phyloP scores from a whole-genome alignment of 2,888 invertebrate genomes.

The Leptinotarsa rubiginosa region DNA sequence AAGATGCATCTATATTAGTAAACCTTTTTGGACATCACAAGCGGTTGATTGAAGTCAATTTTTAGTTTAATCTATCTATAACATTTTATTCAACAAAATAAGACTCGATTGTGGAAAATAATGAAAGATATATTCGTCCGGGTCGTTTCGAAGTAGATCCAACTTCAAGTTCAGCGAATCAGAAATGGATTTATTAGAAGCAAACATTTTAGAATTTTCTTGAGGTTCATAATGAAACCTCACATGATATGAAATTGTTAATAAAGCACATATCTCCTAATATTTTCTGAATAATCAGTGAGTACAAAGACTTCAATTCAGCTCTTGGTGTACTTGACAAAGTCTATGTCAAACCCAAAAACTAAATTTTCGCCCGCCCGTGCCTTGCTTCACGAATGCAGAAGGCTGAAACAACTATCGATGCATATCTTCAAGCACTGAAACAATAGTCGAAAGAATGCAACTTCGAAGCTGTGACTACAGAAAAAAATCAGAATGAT shows the following conservation, averaged over 20 bases:
- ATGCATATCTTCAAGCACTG: background rate
- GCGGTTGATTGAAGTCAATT: background rate
- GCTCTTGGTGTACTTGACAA: background rate
- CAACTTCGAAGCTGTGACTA: conserved; percentile 75
- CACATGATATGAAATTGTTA: too few relatives aligned
- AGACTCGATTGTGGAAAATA: too few relatives aligned
- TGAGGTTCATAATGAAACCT: too few relatives aligned
- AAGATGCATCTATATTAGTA: conserved; percentile 40
- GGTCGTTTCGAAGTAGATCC: too few relatives aligned
- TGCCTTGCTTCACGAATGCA: background rate
- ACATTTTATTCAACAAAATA: too few relatives aligned
- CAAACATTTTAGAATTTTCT: too few relatives aligned
- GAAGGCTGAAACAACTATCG: background rate
- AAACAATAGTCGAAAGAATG: conserved; percentile 67
- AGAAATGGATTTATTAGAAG: too few relatives aligned
- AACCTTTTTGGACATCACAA: conserved; percentile 40
- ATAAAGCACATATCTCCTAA: too few relatives aligned
- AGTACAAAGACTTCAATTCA: background rate
- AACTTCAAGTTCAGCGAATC: too few relatives aligned
- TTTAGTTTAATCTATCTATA: too few relatives aligned
- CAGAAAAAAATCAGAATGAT: background rate
- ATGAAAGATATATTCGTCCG: too few relatives aligned
- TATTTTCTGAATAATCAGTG: too few relatives aligned
- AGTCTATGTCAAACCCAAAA: background rate
- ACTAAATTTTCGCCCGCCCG: background rate